Conservation (phyloP, 2,888 invertebrate species). For the Thumatha senex region DNA sequence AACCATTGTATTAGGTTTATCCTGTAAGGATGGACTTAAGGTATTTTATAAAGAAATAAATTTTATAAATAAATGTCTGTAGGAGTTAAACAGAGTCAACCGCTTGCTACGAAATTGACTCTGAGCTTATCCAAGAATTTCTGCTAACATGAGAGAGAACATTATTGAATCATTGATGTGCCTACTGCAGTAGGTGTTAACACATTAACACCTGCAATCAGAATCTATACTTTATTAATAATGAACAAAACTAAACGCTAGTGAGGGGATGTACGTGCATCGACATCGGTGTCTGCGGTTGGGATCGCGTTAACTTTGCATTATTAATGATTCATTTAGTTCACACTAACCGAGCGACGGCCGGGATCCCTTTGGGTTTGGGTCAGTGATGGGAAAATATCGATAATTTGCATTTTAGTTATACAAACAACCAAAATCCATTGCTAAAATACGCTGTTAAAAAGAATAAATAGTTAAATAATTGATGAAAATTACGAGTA, state of each 20-base stretch:
- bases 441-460: too few relatives aligned
- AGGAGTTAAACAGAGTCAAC: too few relatives aligned
- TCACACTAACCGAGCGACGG: constrained; percentile 79
- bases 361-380: constrained; percentile 72
- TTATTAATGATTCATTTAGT: constrained; percentile 84
- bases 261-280: constrained; percentile 56
- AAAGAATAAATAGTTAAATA: too few relatives aligned
- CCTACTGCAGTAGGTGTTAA: constrained; percentile 10
- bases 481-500: too few relatives aligned
- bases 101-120: too few relatives aligned
- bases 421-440: too few relatives aligned
- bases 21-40: too few relatives aligned
- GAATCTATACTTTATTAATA: constrained; percentile 48
- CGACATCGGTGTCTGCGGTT: constrained; percentile 66
- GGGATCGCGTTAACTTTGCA: constrained; percentile 72
- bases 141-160: too few relatives aligned
- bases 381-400: constrained; percentile 44
- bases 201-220: constrained; percentile 39
- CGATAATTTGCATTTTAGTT: background rate
- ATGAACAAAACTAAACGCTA: constrained; percentile 47
- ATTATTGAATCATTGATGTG: background rate
- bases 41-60: too few relatives aligned
- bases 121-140: too few relatives aligned
- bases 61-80: background rate
- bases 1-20: too few relatives aligned